Evolutionary conservation across 2,888 invertebrate genomes (phyloP).

Genomic region (Orthonevra nobilis): DNA sequence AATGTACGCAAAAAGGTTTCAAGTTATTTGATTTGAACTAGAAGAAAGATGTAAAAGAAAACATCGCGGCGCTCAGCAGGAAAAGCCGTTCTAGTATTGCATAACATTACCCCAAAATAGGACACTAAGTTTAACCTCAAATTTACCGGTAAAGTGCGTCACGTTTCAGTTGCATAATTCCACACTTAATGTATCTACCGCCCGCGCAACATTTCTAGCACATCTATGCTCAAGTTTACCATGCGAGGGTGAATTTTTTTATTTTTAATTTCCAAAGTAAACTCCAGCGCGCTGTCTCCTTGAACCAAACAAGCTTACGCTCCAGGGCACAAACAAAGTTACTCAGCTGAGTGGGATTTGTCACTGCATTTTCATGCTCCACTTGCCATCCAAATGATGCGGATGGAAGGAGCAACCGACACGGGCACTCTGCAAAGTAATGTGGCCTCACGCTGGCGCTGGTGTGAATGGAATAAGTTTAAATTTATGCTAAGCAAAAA

Average conservation of each 20-base stretch:
- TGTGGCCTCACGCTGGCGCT: slow-evolving; percentile 58
- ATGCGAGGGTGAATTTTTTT: slow-evolving; percentile 13
- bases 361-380: slow-evolving; percentile 70
- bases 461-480: slow-evolving; percentile 58
- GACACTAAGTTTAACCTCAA: slow-evolving; percentile 41
- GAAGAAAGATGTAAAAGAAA: too few relatives aligned
- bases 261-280: slow-evolving; percentile 68
- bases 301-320: slow-evolving; percentile 54
- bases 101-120: slow-evolving; percentile 27
- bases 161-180: slow-evolving; percentile 52
- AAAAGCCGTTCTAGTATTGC: too few relatives aligned
- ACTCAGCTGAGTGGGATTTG: slow-evolving; percentile 69
- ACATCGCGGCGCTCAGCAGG: too few relatives aligned
- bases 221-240: background rate
- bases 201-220: background rate
- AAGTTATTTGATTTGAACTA: too few relatives aligned
- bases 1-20: slow-evolving; percentile 23
- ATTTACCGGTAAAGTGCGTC: slow-evolving; percentile 50
- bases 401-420: slow-evolving; percentile 26
- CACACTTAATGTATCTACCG: slow-evolving; percentile 13
- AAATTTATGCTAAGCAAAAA: slow-evolving; percentile 56
- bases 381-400: slow-evolving; percentile 68
- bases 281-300: slow-evolving; percentile 29
- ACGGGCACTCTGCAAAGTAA: slow-evolving; percentile 32
- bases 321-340: slow-evolving; percentile 60